phyloP scores from a whole-genome alignment of 2,888 invertebrate species.

The Flexamia atlantica region DNA sequence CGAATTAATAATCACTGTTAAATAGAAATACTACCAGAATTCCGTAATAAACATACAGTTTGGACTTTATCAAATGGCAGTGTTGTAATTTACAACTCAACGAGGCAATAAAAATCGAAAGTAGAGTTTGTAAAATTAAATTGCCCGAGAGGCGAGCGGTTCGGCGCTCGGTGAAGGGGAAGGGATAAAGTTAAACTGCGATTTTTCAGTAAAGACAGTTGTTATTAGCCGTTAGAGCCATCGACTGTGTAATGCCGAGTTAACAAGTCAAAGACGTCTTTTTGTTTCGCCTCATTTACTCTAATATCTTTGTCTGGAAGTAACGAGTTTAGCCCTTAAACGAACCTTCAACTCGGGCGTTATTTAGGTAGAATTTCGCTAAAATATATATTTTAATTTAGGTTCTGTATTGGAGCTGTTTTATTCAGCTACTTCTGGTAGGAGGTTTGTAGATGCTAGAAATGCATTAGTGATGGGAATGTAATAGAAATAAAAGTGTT shows the following conservation, averaged over 20 bases:
- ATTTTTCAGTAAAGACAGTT: constrained; percentile 40
- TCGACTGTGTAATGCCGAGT: constrained; percentile 38
- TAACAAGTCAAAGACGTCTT: constrained; percentile 50
- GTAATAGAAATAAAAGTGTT: no score
- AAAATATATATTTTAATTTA: neutral
- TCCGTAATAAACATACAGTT: no score
- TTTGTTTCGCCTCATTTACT: constrained; percentile 43
- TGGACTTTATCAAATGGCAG: neutral
- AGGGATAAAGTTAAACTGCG: constrained; percentile 28
- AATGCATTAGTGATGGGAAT: no score
- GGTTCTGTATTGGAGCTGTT: neutral
- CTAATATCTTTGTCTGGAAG: constrained; percentile 37
- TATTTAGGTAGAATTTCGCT: neutral
- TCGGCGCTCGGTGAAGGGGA: neutral
- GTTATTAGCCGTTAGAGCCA: constrained; percentile 42
- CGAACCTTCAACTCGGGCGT: neutral
- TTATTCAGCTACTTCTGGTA: no score
- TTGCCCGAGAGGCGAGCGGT: neutral
- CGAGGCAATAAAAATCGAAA: neutral
- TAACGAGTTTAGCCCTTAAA: constrained; percentile 23
- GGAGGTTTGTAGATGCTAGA: no score
- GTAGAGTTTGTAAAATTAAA: constrained; percentile 19
- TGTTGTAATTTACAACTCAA: neutral
- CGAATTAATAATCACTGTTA: no score
- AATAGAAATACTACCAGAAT: no score